A percentile compares a stretch with the other conserved stretches of the same genome.
These are phyloP conservation scores for Solenopsis fugax DNA, from an alignment of 1,140 invertebrate species.

Conservation along the genomic window DNA sequence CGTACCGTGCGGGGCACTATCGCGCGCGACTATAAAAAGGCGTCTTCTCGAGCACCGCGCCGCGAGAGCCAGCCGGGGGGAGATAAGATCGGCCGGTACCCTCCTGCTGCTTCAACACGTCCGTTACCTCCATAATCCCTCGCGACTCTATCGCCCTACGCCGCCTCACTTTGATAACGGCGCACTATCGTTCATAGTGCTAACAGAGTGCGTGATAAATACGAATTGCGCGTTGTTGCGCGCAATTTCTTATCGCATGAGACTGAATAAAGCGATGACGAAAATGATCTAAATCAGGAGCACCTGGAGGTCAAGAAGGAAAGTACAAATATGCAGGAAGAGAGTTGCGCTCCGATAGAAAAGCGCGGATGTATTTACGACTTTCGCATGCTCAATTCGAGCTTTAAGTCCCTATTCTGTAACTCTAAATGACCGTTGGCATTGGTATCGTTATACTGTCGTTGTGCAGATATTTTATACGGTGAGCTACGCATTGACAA, in stretches of 20 bases:
- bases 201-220: slow-evolving; percentile 36
- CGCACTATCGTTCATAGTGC: background rate
- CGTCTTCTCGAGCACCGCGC: background rate
- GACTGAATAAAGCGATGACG: background rate
- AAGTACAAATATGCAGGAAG: background rate
- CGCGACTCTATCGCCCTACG: slow-evolving; percentile 40
- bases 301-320: background rate
- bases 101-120: slow-evolving; percentile 45
- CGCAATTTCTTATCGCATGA: slow-evolving; percentile 18
- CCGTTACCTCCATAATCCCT: slow-evolving; percentile 34
- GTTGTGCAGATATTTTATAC: too few relatives aligned
- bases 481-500: too few relatives aligned
- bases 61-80: background rate
- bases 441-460: too few relatives aligned
- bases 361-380: background rate
- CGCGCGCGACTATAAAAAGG: slow-evolving; percentile 30
- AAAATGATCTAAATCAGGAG: background rate
- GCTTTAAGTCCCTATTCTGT: too few relatives aligned
- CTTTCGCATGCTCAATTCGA: slow-evolving; percentile 5
- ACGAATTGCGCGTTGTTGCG: background rate
- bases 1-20: background rate
- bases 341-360: background rate
- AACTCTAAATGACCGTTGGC: too few relatives aligned
- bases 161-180: slow-evolving; percentile 29
- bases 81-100: slow-evolving; percentile 39